A percentile compares a stretch with the other conserved stretches of the same genome.
Evolutionary conservation across 2,888 invertebrate species (phyloP).

Genomic region (Vannuccia rotundouncinata): DNA sequence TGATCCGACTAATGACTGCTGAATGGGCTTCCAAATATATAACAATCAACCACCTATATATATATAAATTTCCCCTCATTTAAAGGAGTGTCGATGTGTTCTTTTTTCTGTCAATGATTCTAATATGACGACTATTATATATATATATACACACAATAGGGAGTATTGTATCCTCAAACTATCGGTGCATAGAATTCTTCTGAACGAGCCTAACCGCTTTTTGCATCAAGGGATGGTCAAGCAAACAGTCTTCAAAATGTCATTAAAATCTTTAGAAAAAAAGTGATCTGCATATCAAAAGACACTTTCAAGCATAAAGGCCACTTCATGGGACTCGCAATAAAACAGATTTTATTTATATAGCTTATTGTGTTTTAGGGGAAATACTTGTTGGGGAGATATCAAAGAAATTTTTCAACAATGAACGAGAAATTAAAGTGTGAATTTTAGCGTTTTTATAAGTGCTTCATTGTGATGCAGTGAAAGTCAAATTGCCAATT

Average conservation of each 20-base stretch:
- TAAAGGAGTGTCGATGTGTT: not conserved
- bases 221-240: not conserved
- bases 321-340: no score
- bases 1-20: slow-evolving; percentile 10
- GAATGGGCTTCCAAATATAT: not conserved
- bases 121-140: not conserved
- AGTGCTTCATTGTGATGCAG: not conserved
- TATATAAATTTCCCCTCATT: not conserved
- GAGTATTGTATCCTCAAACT: no score
- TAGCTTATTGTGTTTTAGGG: no score
- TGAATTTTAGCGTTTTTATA: not conserved
- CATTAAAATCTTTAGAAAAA: not conserved
- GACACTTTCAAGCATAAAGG: not conserved
- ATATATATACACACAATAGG: no score
- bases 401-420: no score
- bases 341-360: no score
- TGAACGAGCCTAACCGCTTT: no score
- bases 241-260: not conserved
- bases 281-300: not conserved
- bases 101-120: not conserved
- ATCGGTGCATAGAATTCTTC: no score
- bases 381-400: not conserved
- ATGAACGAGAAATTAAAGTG: not conserved
- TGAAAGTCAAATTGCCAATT: not conserved
- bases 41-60: not conserved